Percentiles rank a stretch among this genome's conserved stretches.
Evolutionary conservation across 2,113 vertebrate genomes (phyloP).

Genomic region (Muntiacus reevesi): DNA sequence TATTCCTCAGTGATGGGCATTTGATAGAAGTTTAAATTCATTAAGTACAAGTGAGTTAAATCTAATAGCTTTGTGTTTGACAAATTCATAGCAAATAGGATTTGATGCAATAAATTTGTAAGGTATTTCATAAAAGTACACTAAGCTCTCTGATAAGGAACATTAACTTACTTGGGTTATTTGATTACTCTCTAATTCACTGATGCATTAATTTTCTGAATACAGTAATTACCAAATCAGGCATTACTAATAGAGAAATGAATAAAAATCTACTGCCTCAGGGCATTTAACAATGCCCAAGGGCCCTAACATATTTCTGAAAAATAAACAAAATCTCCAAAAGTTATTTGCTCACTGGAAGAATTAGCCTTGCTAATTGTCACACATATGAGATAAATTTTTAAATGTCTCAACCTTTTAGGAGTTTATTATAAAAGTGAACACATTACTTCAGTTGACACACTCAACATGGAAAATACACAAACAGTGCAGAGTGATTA

Average conservation of each 20-base stretch:
- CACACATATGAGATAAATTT: neutral
- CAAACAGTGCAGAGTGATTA: neutral
- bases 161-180: conserved; percentile 43
- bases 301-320: conserved; percentile 17
- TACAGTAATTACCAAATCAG: conserved; percentile 41
- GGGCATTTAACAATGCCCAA: neutral
- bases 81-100: conserved; percentile 10
- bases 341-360: neutral
- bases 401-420: neutral
- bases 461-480: neutral
- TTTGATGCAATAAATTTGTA: conserved; percentile 23
- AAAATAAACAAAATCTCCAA: conserved; percentile 7
- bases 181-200: conserved; percentile 34
- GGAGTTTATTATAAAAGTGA: neutral
- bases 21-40: neutral
- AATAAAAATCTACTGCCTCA: conserved; percentile 28
- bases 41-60: conserved; percentile 26
- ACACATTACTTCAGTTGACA: neutral
- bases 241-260: conserved; percentile 11
- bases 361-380: neutral
- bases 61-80: conserved; percentile 1
- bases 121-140: conserved; percentile 12
- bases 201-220: conserved; percentile 30
- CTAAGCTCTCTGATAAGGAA: conserved; percentile 26
- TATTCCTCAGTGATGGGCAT: neutral